Conservation (phyloP, 2,888 invertebrate species). For the Parnassius smintheus region DNA sequence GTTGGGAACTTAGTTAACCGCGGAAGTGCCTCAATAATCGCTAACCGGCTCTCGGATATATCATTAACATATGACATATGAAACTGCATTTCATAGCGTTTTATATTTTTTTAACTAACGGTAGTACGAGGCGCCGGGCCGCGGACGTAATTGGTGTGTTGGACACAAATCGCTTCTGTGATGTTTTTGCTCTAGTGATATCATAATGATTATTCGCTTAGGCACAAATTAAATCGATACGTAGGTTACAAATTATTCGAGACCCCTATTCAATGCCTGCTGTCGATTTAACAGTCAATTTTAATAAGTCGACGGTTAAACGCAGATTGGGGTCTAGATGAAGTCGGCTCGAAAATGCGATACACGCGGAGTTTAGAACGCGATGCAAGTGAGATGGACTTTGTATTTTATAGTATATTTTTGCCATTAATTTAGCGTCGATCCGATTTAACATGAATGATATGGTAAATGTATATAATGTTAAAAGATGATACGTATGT, state of each 20-base stretch:
- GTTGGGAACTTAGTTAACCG: conserved; percentile 39
- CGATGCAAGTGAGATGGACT: conserved; percentile 47
- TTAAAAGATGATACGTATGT: conserved; percentile 58
- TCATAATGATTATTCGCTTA: conserved; percentile 41
- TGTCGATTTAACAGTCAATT: conserved; percentile 10
- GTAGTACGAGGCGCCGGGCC: conserved; percentile 55
- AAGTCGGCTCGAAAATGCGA: conserved; percentile 23
- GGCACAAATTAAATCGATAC: conserved; percentile 46
- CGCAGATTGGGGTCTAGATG: background rate
- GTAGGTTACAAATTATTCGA: conserved; percentile 22
- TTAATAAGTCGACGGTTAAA: background rate
- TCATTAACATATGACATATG: conserved; percentile 52
- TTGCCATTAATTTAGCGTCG: conserved; percentile 63
- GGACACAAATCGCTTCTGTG: conserved; percentile 73
- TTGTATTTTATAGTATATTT: conserved; percentile 67
- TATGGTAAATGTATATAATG: conserved; percentile 70
- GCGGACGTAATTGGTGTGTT: conserved; percentile 49
- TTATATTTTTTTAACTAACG: conserved; percentile 68
- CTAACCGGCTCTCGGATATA: conserved; percentile 56
- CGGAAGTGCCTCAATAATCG: conserved; percentile 67
- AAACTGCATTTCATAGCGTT: conserved; percentile 72
- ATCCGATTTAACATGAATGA: conserved; percentile 56
- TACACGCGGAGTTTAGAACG: conserved; percentile 39
- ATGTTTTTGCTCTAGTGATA: conserved; percentile 68
- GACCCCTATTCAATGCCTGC: conserved; percentile 11